A percentile compares a stretch with the other conserved stretches of the same genome.
These are phyloP conservation scores for Lochmaea capreae DNA, from an alignment of 2,888 invertebrate species.

Conservation along the genomic window DNA sequence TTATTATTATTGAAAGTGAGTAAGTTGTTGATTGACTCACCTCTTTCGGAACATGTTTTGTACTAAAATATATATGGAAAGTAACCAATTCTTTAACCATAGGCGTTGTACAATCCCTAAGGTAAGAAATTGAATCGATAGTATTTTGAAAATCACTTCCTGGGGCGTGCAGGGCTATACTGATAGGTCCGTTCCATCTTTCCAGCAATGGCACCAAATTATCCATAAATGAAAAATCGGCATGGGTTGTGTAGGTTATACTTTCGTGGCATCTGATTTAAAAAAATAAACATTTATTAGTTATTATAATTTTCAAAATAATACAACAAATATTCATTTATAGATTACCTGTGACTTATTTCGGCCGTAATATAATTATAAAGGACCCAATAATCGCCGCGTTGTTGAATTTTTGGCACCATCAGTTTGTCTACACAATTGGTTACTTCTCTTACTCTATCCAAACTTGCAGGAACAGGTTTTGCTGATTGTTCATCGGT, in stretches of 20 bases:
- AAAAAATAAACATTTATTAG: not conserved
- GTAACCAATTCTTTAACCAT: constrained; percentile 83
- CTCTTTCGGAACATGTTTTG: constrained; percentile 84
- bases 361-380: constrained; percentile 87
- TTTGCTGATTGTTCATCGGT: constrained; percentile 40
- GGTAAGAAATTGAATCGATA: constrained; percentile 82
- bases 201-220: constrained; percentile 87
- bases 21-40: constrained; percentile 60
- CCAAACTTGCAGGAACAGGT: constrained; percentile 45
- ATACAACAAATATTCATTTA: not conserved
- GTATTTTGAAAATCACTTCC: constrained; percentile 84
- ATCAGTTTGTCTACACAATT: constrained; percentile 62
- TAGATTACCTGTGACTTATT: constrained; percentile 64
- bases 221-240: constrained; percentile 91
- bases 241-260: constrained; percentile 92
- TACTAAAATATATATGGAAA: constrained; percentile 90
- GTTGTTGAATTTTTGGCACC: constrained; percentile 62
- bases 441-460: constrained; percentile 58
- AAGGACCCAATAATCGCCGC: constrained; percentile 82
- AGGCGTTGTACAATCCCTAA: constrained; percentile 80
- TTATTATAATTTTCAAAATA: too few relatives aligned
- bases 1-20: not conserved
- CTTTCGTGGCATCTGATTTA: constrained; percentile 81
- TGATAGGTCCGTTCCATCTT: constrained; percentile 89
- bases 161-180: constrained; percentile 88